These are phyloP conservation scores for Heliconius erato DNA, from an alignment of 2,888 invertebrate genomes.

Conservation along the genomic window DNA sequence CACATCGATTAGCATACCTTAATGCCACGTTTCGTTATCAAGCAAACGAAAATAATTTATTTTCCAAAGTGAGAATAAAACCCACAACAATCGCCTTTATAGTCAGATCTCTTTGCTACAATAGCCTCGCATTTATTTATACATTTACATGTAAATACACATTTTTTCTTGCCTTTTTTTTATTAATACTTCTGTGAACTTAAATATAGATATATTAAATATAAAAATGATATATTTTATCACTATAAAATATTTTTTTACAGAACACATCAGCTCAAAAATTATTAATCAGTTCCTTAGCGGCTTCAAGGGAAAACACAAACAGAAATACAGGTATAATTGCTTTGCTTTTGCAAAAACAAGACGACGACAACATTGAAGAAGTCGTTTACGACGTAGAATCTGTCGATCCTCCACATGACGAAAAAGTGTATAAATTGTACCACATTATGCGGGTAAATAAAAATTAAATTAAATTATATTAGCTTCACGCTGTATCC, in stretches of 20 bases:
- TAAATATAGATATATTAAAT: not conserved
- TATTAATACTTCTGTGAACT: not conserved
- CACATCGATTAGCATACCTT: not conserved
- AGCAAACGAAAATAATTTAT: not conserved
- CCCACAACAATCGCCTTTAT: not conserved
- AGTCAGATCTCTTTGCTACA: not conserved
- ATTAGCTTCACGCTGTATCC: no score
- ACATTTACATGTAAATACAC: not conserved
- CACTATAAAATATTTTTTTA: not conserved
- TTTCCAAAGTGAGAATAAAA: not conserved
- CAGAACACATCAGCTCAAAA: slow-evolving; percentile 15
- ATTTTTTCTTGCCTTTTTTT: not conserved
- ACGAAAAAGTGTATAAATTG: slow-evolving; percentile 52
- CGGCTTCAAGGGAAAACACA: not conserved
- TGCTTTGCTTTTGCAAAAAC: slow-evolving; percentile 30
- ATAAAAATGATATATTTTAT: not conserved
- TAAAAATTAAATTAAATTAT: not conserved
- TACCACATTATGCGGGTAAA: slow-evolving; percentile 54
- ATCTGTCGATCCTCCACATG: slow-evolving; percentile 39
- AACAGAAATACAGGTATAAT: slow-evolving; percentile 23
- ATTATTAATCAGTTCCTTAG: not conserved
- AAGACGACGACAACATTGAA: not conserved
- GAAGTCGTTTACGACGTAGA: slow-evolving; percentile 21
- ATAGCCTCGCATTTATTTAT: not conserved
- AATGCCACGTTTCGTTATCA: not conserved